Base-by-base conservation (phyloP, 2,113 vertebrate species). In the Phrynosoma platyrhinos region DNA sequence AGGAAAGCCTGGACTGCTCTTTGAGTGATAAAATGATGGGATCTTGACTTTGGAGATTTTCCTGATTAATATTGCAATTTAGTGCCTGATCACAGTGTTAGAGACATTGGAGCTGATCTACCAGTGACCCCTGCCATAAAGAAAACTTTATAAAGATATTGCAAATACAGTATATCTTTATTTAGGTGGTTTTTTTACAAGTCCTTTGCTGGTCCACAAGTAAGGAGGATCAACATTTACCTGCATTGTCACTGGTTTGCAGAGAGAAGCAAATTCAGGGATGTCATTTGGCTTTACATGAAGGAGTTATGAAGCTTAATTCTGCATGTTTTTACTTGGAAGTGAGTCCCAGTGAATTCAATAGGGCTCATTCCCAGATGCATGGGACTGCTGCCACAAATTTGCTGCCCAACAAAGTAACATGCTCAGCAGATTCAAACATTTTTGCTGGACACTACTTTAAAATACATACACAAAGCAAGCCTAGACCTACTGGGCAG, bases 371-470 rank as follows among this genome's bases (percentile, higher is more conserved):
- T 8, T 82, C 58, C 21, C 55, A 66, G 75, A 9, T 52, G 62
- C 30, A 42, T 53, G 21, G 66, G 14, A 76, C 27, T 66, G 58
- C 89, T 77, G n/a, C 14, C 13, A 36, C 9, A 0, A 0, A 71
- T 3, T 14, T 71, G 13, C 62, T 86, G 0, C 78, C 42, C 36
- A 40, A 12, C 12, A 69, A 53, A 13, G 27, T 86, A 68, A 32
- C 47, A 25, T 0, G 23, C 78, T 13, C 55, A 83, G 80, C 16
- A 88, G 42, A 88, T 66, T 36, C 92, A 91, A 81, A 93, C 91
- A 86, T 95, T 93, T 95, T 94, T 96, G 91, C 92, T 94, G 94
- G 92, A 94, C 90, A 75, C 52, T 55, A 84, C 82, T 93, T 93
- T 83, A 94, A 94, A 93, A 94, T 86, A 90, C 72, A 89, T 85